Conservation (phyloP, 2,888 invertebrate species). For the Meghimatium bilineatum region DNA sequence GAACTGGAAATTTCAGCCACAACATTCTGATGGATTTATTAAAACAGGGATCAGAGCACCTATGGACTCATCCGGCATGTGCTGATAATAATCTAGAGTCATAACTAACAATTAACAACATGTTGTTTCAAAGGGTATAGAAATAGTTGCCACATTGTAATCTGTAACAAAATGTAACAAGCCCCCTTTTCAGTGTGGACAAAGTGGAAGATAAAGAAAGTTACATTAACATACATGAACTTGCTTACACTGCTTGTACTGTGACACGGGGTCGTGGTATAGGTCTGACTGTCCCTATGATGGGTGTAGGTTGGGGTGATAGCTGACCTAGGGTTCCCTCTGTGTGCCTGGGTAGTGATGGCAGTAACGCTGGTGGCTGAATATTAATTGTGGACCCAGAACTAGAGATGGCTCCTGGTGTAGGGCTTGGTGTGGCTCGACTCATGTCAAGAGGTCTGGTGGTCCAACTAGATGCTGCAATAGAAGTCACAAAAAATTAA, state of each 20-base stretch:
- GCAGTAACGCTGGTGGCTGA: not conserved
- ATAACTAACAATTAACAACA: too few relatives aligned
- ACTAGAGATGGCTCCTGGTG: slow-evolving; percentile 19
- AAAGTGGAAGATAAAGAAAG: too few relatives aligned
- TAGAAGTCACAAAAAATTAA: not conserved
- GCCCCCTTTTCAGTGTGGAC: too few relatives aligned
- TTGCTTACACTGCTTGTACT: slow-evolving; percentile 53
- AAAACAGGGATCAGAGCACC: too few relatives aligned
- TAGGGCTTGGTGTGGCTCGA: slow-evolving; percentile 35
- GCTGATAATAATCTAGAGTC: too few relatives aligned
- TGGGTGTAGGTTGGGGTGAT: slow-evolving; percentile 55
- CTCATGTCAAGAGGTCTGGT: slow-evolving; percentile 46
- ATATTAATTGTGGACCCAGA: not conserved
- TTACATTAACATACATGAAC: too few relatives aligned
- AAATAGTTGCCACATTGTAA: too few relatives aligned
- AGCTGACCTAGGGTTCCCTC: slow-evolving; percentile 36
- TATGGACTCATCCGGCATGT: too few relatives aligned
- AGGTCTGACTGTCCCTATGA: slow-evolving; percentile 57
- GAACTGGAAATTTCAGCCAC: too few relatives aligned
- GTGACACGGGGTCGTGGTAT: slow-evolving; percentile 62
- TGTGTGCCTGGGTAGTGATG: slow-evolving; percentile 26
- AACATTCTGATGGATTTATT: too few relatives aligned
- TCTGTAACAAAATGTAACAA: too few relatives aligned
- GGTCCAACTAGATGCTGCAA: slow-evolving; percentile 38
- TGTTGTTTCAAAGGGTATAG: too few relatives aligned